Evolutionary conservation across 2,113 vertebrate species (phyloP).

Genomic region (Pristiophorus japonicus): DNA sequence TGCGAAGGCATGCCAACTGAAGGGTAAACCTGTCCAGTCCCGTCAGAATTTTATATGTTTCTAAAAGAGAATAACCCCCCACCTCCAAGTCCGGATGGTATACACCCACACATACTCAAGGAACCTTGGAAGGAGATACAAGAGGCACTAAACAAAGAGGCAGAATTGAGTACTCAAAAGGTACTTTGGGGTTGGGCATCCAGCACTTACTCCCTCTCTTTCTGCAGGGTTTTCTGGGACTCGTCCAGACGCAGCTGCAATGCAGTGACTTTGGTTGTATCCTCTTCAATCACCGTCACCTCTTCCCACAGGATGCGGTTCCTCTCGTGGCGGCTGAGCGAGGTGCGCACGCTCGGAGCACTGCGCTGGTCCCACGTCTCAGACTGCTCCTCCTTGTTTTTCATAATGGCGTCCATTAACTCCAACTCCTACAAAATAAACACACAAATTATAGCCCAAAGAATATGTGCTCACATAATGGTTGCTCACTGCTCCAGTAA

Average conservation of each 20-base stretch:
- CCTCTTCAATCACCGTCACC: constrained; percentile 65
- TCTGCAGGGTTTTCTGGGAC: constrained; percentile 86
- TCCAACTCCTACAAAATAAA: constrained; percentile 68
- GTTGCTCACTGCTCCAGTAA: neutral
- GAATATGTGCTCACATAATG: neutral
- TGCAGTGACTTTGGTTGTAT: constrained; percentile 75
- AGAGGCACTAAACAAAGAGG: too few species aligned
- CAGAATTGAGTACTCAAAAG: neutral
- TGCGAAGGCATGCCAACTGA: too few species aligned
- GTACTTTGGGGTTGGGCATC: neutral
- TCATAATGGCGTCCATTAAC: constrained; percentile 68
- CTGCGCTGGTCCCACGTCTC: constrained; percentile 71
- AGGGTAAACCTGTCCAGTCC: too few species aligned
- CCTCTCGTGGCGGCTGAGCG: constrained; percentile 72
- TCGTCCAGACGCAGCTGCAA: constrained; percentile 91
- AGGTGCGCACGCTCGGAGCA: constrained; percentile 50
- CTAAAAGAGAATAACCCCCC: too few species aligned
- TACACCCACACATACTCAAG: too few species aligned
- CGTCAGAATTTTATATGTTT: too few species aligned
- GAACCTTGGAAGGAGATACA: too few species aligned
- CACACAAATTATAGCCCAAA: neutral
- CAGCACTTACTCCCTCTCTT: constrained; percentile 75
- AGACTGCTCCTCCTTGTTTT: constrained; percentile 58
- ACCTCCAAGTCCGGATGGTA: too few species aligned
- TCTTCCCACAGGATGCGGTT: constrained; percentile 83